phyloP scores from a whole-genome alignment of 2,888 invertebrate genomes.

The Tiliacea citrago region DNA sequence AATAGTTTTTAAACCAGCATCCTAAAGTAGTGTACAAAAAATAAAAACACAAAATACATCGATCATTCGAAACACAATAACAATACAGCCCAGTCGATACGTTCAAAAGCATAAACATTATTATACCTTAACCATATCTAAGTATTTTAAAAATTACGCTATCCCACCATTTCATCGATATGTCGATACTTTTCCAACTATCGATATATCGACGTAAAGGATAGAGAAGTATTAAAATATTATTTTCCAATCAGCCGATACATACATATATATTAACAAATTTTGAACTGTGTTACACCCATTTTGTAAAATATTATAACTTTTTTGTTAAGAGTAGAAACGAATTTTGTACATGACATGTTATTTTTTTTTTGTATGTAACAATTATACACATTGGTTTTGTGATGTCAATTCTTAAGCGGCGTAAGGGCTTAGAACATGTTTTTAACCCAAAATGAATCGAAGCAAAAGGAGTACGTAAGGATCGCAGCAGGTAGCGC shows the following conservation, averaged over 20 bases:
- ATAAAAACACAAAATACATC: slow-evolving; percentile 30
- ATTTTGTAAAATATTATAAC: slow-evolving; percentile 34
- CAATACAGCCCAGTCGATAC: slow-evolving; percentile 33
- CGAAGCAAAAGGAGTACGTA: not conserved
- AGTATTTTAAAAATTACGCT: slow-evolving; percentile 59
- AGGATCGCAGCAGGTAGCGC: not conserved
- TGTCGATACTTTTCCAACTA: slow-evolving; percentile 9
- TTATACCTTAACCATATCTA: slow-evolving; percentile 58
- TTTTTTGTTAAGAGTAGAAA: slow-evolving; percentile 22
- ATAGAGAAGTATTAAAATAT: slow-evolving; percentile 60
- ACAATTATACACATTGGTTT: slow-evolving; percentile 24
- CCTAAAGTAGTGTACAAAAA: too few species aligned
- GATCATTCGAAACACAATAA: slow-evolving; percentile 29
- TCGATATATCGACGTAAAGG: slow-evolving; percentile 28
- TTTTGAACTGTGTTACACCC: slow-evolving; percentile 57
- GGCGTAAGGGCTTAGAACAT: not conserved
- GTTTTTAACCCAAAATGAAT: slow-evolving; percentile 1
- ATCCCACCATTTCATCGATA: slow-evolving; percentile 28
- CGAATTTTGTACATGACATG: slow-evolving; percentile 45
- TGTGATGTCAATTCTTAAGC: slow-evolving; percentile 7
- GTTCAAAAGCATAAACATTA: slow-evolving; percentile 60
- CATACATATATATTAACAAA: slow-evolving; percentile 54
- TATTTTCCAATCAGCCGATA: slow-evolving; percentile 51
- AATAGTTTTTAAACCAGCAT: not conserved
- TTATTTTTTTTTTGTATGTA: slow-evolving; percentile 12